A percentile compares a stretch with the other conserved stretches of the same genome.
These are phyloP conservation scores for Thomomys bottae DNA, from an alignment of 2,113 vertebrate genomes.

Conservation along the genomic window DNA sequence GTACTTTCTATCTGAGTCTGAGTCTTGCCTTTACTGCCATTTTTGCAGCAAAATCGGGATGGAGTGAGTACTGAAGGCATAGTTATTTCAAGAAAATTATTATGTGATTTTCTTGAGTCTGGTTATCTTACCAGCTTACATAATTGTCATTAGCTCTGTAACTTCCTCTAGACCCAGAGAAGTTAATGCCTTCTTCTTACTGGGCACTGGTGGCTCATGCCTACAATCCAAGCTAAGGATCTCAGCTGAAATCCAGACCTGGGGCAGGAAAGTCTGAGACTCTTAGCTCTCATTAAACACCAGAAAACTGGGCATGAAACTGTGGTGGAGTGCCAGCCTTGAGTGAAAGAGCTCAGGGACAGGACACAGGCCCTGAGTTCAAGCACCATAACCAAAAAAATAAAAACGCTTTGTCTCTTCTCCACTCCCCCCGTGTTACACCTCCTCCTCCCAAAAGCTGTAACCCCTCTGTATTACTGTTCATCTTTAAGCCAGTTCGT, in stretches of 20 bases:
- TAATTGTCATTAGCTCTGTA: not conserved
- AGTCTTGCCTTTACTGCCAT: not conserved
- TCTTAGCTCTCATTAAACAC: no score
- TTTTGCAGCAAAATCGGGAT: not conserved
- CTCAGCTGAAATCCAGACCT: no score
- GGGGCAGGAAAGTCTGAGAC: no score
- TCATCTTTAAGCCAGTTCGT: not conserved
- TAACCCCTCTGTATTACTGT: not conserved
- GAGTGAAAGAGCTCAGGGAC: no score
- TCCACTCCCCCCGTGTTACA: no score
- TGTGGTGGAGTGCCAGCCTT: no score
- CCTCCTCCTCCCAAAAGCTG: not conserved
- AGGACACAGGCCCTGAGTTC: no score
- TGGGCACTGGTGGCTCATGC: no score
- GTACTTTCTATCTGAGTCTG: not conserved
- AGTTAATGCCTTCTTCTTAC: not conserved
- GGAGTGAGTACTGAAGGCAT: not conserved
- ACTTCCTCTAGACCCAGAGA: not conserved
- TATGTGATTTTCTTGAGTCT: not conserved
- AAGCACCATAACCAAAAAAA: no score
- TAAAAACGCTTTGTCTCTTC: no score
- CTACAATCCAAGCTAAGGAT: no score
- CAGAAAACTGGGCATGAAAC: no score
- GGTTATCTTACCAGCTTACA: not conserved
- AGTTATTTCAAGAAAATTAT: constrained; percentile 24